Percentiles rank a stretch among this genome's conserved stretches.
These are phyloP conservation scores for Chrysolina americana DNA, from an alignment of 2,888 invertebrate genomes.

Conservation along the genomic window DNA sequence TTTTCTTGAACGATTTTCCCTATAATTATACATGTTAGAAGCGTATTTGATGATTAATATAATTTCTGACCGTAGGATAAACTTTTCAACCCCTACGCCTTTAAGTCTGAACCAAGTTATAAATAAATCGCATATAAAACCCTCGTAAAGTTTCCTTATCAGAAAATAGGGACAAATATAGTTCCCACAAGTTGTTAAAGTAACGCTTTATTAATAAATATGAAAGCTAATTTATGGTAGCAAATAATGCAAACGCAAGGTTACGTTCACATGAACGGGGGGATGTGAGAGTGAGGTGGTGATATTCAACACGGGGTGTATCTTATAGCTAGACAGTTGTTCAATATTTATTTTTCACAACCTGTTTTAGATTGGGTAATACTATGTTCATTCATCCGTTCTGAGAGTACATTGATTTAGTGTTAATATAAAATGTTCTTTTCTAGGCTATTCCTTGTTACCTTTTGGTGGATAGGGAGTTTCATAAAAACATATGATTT, in stretches of 20 bases:
- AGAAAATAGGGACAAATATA: slow-evolving; percentile 58
- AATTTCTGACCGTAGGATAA: slow-evolving; percentile 9
- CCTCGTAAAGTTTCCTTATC: slow-evolving; percentile 53
- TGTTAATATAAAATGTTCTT: background rate
- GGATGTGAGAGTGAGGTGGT: slow-evolving; percentile 25
- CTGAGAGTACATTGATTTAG: background rate
- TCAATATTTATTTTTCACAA: slow-evolving; percentile 29
- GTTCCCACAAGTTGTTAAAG: slow-evolving; percentile 60
- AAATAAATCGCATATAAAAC: slow-evolving; percentile 48
- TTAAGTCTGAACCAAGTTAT: slow-evolving; percentile 31
- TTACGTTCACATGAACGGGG: slow-evolving; percentile 45
- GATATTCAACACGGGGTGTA: background rate
- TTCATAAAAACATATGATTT: too few relatives aligned
- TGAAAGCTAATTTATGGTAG: slow-evolving; percentile 57
- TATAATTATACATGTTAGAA: background rate
- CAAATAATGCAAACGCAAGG: slow-evolving; percentile 57
- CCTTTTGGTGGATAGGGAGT: too few relatives aligned
- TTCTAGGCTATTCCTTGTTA: background rate
- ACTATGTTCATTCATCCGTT: slow-evolving; percentile 14
- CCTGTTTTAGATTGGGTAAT: slow-evolving; percentile 8
- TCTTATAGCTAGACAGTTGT: slow-evolving; percentile 13
- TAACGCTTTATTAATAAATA: slow-evolving; percentile 61
- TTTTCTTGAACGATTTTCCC: too few relatives aligned
- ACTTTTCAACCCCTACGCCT: slow-evolving; percentile 1
- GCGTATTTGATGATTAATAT: background rate